Evolutionary conservation across 2,888 invertebrate genomes (phyloP).

Genomic region (Leptopilina myrica): DNA sequence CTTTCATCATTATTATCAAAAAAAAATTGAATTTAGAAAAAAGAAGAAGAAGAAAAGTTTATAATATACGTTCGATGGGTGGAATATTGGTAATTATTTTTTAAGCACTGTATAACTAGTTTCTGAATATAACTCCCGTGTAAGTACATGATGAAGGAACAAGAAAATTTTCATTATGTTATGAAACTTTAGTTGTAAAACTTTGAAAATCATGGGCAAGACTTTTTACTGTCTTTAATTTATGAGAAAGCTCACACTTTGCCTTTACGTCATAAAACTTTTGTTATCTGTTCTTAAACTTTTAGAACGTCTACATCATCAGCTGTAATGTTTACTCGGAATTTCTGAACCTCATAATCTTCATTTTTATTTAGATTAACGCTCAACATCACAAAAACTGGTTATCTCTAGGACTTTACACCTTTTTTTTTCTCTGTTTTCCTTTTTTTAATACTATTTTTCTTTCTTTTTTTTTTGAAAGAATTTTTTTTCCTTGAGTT

Average conservation of each 20-base stretch:
- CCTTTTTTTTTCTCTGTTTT: background rate
- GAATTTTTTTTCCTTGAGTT: too few relatives aligned
- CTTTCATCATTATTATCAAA: background rate
- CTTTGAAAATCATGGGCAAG: slow-evolving; percentile 29
- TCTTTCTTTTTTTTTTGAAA: too few relatives aligned
- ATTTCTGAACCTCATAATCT: slow-evolving; percentile 34
- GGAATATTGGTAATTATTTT: slow-evolving; percentile 15
- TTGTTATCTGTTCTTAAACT: slow-evolving; percentile 40
- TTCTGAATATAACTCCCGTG: slow-evolving; percentile 19
- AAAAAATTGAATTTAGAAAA: too few relatives aligned
- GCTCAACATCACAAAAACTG: background rate
- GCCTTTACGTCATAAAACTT: slow-evolving; percentile 38
- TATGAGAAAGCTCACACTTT: slow-evolving; percentile 39
- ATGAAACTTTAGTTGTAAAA: slow-evolving; percentile 36
- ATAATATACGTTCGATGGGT: background rate
- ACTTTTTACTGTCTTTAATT: slow-evolving; percentile 33
- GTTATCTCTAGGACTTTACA: background rate
- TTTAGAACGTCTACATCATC: slow-evolving; percentile 40
- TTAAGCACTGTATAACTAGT: slow-evolving; percentile 18
- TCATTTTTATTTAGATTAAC: slow-evolving; percentile 7
- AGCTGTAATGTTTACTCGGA: slow-evolving; percentile 36
- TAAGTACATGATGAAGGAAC: slow-evolving; percentile 13
- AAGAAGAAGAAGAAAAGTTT: too few relatives aligned
- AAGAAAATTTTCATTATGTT: slow-evolving; percentile 35
- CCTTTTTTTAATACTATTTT: background rate